Evolutionary conservation across 2,113 vertebrate species (phyloP), one percentile per base, ranked within the genome.

Genomic region (Pseudorhombus dupliciocellatus): DNA sequence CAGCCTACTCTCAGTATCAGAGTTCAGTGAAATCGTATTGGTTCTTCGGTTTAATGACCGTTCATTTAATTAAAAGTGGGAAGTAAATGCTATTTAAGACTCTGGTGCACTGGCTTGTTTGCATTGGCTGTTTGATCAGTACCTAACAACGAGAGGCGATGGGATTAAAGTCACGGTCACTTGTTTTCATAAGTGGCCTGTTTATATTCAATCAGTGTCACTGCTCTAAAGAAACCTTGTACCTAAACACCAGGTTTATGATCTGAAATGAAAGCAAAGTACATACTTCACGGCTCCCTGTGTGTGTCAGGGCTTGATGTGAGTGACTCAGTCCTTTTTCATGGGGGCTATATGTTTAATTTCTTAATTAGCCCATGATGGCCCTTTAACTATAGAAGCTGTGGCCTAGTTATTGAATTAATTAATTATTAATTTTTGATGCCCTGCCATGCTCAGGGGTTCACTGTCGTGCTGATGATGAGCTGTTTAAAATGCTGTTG

Each of bases 291-390:
- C 8, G 18, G 9, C 37, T 21, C 30, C 18, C n/a, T 34, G 4
- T 10, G 10, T 54, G 44, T 50, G 37, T 37, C 16, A 1, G 20
- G 5, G 30, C 12, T 22, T 20, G 66, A 58, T 21, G 28, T 46
- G 76, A 18, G 54, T 61, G 16, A 40, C 20, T 1, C 34, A 11
- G 30, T 53, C 55, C 7, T 62, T 59, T 44, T 50, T 79, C 30
- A 60, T 1, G 9, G 46, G 44, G 12, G 53, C 52, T 63, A 25
- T 63, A 54, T 67, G 48, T 58, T 75, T 72, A 48, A 75, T 77
- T 72, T 64, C n/a, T 52, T 75, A 76, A 81, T 86, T 83, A 89
- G 86, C 74, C 73, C 40, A 0, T 9, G n/a, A 42, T 26, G 31
- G 30, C 70, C 40, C 50, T 68, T 61, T 37, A 40, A 34, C 31